These are phyloP conservation scores for Candidula unifasciata DNA, from an alignment of 2,888 invertebrate species.

Conservation along the genomic window DNA sequence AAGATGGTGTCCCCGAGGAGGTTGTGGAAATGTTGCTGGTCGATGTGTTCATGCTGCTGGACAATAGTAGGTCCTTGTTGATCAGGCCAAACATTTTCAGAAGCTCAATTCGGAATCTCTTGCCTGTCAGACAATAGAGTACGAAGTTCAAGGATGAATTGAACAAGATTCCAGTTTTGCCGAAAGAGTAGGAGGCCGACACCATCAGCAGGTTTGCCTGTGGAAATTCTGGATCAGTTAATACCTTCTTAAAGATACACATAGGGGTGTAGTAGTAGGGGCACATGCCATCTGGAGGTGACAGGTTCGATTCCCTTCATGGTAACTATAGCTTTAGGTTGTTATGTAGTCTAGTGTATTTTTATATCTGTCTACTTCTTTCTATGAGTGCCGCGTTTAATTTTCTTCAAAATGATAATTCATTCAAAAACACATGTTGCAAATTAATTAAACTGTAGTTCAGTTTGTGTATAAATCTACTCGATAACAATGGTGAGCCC, in stretches of 20 bases:
- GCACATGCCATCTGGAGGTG: no score
- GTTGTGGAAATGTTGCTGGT: background rate
- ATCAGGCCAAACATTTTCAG: conserved; percentile 36
- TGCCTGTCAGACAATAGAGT: conserved; percentile 53
- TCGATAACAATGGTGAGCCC: no score
- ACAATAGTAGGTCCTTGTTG: background rate
- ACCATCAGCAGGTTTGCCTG: conserved; percentile 61
- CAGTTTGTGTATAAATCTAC: no score
- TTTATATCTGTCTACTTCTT: no score
- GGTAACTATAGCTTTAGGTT: no score
- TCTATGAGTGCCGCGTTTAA: no score
- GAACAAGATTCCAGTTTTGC: conserved; percentile 66
- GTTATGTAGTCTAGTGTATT: no score
- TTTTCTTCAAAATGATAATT: no score
- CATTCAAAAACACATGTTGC: no score
- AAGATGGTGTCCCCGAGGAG: conserved; percentile 13
- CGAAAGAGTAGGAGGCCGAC: conserved; percentile 62
- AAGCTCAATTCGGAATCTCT: conserved; percentile 65
- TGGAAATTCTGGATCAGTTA: background rate
- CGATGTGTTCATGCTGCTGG: conserved; percentile 24
- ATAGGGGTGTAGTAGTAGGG: background rate
- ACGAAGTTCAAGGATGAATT: conserved; percentile 67
- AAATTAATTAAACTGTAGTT: no score
- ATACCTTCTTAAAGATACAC: background rate
- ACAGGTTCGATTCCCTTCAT: no score